Evolutionary conservation across 2,113 vertebrate species (phyloP), one percentile per base, ranked within the genome.

Genomic region (Thalassarche chlororhynchos): DNA sequence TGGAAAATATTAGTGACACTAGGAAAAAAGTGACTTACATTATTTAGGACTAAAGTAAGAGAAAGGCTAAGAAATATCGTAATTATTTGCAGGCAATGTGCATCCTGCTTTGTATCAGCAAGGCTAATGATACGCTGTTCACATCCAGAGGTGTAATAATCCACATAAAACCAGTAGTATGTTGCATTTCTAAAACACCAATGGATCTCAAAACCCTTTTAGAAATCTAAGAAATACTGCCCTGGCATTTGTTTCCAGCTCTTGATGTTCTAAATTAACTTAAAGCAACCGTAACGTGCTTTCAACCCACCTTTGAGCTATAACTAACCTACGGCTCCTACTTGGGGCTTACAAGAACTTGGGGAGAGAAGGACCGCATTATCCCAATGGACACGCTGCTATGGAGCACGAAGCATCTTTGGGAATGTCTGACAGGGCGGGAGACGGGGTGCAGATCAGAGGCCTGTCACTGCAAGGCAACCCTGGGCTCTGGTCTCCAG

Each of bases 361-460:
- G 14, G 8, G 13, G 1, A 36, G 11, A 14, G 8, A 5, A 16
- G 47, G 34, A 9, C 8, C 5, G 17, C 2, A 9, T 32, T 51
- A 29, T 5, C 23, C 26, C 6, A 1, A n/a, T 0, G 3, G 29
- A 17, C 0, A 3, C 4, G 1, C n/a, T 5, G 7, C 58, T 9
- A 8, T 0, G 28, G 65, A 38, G 25, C 34, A 34, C 3, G 3
- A 31, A 20, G 26, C 3, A 1, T 21, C 36, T 24, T 14, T 0
- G 12, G 46, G 28, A 55, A 14, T 3, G 16, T 17, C 47, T 10
- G 34, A 34, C 34, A 19, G 32, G 26, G 28, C 25, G 26, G 64
- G 34, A 18, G 28, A 9, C 0, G 0, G 32, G 23, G 34, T 2
- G 8, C 29, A 17, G 28, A 12, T 1, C 21, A 17, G 12, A 14